These are phyloP conservation scores for Silurus asotus DNA, from an alignment of 2,113 vertebrate species.

Conservation along the genomic window DNA sequence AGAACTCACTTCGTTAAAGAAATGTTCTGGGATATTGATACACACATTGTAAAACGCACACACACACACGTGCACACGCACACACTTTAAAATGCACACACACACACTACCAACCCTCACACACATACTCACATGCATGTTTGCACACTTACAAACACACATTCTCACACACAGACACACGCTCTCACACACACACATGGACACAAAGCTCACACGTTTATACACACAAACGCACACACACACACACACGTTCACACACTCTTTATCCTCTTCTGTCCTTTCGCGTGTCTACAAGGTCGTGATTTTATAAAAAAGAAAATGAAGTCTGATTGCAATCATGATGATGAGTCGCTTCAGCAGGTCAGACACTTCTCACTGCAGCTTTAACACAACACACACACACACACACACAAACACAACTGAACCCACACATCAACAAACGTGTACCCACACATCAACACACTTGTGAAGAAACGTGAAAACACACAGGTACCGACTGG, in stretches of 20 bases:
- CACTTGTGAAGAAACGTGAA: no score
- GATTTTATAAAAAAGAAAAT: background rate
- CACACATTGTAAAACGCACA: background rate
- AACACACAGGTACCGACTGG: no score
- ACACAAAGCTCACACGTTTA: background rate
- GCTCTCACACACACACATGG: background rate
- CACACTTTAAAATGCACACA: background rate
- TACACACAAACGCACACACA: background rate
- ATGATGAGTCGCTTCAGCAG: background rate
- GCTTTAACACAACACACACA: background rate
- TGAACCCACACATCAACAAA: no score
- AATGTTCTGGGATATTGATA: background rate
- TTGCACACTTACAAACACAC: no score
- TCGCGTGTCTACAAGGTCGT: background rate
- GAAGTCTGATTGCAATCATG: constrained; percentile 12
- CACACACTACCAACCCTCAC: no score
- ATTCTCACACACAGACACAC: background rate
- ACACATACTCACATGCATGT: no score
- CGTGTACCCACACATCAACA: no score
- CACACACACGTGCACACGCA: background rate
- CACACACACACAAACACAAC: background rate
- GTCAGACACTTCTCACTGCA: background rate
- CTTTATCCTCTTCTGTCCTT: background rate
- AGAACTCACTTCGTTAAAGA: background rate
- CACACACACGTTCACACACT: background rate